Percentiles rank a stretch among this genome's conserved stretches.
These are phyloP conservation scores for Ophion ventricosus DNA, from an alignment of 2,888 invertebrate species.

Conservation along the genomic window DNA sequence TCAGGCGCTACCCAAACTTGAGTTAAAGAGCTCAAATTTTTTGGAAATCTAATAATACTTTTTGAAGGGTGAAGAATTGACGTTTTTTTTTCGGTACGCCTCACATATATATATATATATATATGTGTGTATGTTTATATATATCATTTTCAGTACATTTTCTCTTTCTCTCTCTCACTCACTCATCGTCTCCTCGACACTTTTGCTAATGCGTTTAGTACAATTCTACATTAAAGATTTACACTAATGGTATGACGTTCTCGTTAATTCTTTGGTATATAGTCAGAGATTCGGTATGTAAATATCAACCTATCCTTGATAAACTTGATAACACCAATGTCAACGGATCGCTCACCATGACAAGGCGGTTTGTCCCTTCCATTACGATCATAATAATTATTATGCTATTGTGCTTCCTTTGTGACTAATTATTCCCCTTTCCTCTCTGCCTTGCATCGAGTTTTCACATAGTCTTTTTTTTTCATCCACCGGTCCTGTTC, in stretches of 20 bases:
- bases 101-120: too few species aligned
- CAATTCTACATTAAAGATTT: slow-evolving; percentile 70
- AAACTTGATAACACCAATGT: slow-evolving; percentile 66
- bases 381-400: slow-evolving; percentile 38
- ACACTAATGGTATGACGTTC: slow-evolving; percentile 79
- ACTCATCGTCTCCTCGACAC: slow-evolving; percentile 18
- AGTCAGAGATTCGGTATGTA: slow-evolving; percentile 77
- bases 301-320: slow-evolving; percentile 75
- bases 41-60: too few species aligned
- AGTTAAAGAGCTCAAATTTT: too few species aligned
- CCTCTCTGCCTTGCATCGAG: slow-evolving; percentile 47
- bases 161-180: slow-evolving; percentile 19
- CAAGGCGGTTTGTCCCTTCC: slow-evolving; percentile 1
- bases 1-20: too few species aligned
- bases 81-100: too few species aligned
- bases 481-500: neutral
- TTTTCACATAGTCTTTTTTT: slow-evolving; percentile 42
- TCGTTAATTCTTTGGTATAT: slow-evolving; percentile 82
- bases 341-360: slow-evolving; percentile 35
- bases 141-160: slow-evolving; percentile 48
- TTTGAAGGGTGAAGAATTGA: too few species aligned
- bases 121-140: slow-evolving; percentile 1
- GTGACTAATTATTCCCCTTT: slow-evolving; percentile 64
- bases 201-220: slow-evolving; percentile 48
- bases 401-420: slow-evolving; percentile 68